Evolutionary conservation across 2,113 vertebrate genomes (phyloP).

Genomic region (Protobothrops mucrosquamatus): DNA sequence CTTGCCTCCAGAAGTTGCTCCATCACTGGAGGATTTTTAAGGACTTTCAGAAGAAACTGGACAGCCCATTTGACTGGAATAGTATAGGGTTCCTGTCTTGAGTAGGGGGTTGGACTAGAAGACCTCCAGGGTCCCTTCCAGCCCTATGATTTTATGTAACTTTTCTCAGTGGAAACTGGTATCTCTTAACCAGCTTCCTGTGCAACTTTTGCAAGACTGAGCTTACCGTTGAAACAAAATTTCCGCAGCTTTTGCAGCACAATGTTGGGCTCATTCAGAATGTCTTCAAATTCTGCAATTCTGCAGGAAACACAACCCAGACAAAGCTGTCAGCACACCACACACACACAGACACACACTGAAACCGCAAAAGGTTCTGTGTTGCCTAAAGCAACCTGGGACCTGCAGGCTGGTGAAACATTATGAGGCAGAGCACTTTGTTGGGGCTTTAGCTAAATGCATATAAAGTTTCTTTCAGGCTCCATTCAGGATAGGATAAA

Average conservation of each 20-base stretch:
- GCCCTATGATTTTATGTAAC: neutral
- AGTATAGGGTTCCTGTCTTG: neutral
- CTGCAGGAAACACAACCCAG: constrained; percentile 57
- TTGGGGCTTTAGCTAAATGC: neutral
- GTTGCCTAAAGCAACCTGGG: neutral
- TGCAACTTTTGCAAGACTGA: neutral
- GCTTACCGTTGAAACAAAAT: constrained; percentile 90
- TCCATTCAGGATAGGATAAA: neutral
- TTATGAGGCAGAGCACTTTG: neutral
- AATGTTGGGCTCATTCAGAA: constrained; percentile 82
- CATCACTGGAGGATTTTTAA: no score
- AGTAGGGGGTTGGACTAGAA: neutral
- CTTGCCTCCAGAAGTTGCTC: no score
- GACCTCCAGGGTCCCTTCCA: neutral
- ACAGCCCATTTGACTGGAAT: no score
- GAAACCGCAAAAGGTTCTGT: neutral
- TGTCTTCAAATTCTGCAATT: constrained; percentile 90
- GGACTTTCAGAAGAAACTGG: no score
- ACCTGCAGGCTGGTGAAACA: neutral
- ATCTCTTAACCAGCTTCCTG: neutral
- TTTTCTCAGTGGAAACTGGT: neutral
- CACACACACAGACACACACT: no score
- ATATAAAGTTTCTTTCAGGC: neutral
- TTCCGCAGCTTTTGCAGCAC: constrained; percentile 81
- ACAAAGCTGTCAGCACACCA: neutral